Conservation (phyloP, 2,797 vertebrate genomes). For the Pogonophryne albipinna region DNA sequence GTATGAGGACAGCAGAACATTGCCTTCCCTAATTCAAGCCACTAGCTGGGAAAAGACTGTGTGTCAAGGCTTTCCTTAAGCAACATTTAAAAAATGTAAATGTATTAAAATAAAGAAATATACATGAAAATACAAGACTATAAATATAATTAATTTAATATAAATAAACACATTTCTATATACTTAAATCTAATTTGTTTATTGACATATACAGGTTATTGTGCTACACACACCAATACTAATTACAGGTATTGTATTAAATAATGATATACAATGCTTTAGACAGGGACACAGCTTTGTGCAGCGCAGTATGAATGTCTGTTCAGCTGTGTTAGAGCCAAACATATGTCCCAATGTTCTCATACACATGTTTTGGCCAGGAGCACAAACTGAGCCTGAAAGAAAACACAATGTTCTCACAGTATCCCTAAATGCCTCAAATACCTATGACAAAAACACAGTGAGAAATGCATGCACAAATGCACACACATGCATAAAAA, state of each 20-base stretch:
- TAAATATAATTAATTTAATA: too few species aligned
- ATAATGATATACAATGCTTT: neutral
- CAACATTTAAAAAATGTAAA: too few species aligned
- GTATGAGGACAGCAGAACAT: too few species aligned
- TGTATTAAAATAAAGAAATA: too few species aligned
- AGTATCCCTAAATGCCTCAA: slow-evolving; percentile 42
- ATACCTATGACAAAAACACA: slow-evolving; percentile 27
- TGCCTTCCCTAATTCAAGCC: too few species aligned
- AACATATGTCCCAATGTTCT: slow-evolving; percentile 55
- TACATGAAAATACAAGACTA: too few species aligned
- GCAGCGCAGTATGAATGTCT: slow-evolving; percentile 11
- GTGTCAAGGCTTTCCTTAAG: too few species aligned
- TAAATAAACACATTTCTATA: too few species aligned
- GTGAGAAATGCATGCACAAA: neutral
- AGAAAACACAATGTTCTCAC: slow-evolving; percentile 25
- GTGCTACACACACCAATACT: neutral
- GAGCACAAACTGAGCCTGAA: slow-evolving; percentile 27
- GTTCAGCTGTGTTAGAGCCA: slow-evolving; percentile 31
- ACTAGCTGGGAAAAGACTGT: too few species aligned
- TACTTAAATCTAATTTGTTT: neutral
- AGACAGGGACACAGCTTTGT: slow-evolving; percentile 1
- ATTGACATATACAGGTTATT: neutral
- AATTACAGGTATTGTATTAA: neutral
- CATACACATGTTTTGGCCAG: slow-evolving; percentile 47
- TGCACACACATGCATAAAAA: slow-evolving; percentile 26